Evolutionary conservation across 2,797 vertebrate species (phyloP).

Genomic region (Diglossa cyanea): DNA sequence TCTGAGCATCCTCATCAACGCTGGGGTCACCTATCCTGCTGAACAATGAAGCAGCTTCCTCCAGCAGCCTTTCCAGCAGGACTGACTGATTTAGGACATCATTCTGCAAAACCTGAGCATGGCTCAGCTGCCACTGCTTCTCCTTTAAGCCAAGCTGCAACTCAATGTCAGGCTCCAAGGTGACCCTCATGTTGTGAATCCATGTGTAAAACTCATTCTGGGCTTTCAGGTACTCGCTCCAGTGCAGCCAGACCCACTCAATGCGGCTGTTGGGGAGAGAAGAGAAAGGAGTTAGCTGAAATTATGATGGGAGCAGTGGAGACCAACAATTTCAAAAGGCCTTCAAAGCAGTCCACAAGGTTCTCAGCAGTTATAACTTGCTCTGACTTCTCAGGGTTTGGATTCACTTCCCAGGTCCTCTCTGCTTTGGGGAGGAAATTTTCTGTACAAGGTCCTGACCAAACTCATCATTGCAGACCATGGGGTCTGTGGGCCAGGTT

Average conservation of each 20-base stretch:
- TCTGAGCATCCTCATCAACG: constrained; percentile 81
- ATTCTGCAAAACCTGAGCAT: constrained; percentile 82
- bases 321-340: neutral
- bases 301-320: neutral
- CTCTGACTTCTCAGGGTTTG: neutral
- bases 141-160: constrained; percentile 88
- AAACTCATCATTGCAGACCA: neutral
- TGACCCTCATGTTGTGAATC: constrained; percentile 81
- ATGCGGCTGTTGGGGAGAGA: constrained; percentile 83
- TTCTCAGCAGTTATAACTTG: neutral
- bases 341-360: neutral
- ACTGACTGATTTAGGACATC: constrained; percentile 80
- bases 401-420: neutral
- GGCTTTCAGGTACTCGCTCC: constrained; percentile 93
- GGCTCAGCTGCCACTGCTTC: constrained; percentile 92
- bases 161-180: constrained; percentile 82
- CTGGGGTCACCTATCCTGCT: constrained; percentile 88
- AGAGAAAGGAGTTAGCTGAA: neutral
- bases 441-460: neutral
- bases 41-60: constrained; percentile 85
- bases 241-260: constrained; percentile 98
- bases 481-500: neutral
- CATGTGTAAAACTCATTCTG: constrained; percentile 86
- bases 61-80: constrained; percentile 87
- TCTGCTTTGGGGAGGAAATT: neutral